Evolutionary conservation across 37 sponge, comb jelly and placozoan species (phyloP).

Genomic region (Chondrilla cf. caribensis): DNA sequence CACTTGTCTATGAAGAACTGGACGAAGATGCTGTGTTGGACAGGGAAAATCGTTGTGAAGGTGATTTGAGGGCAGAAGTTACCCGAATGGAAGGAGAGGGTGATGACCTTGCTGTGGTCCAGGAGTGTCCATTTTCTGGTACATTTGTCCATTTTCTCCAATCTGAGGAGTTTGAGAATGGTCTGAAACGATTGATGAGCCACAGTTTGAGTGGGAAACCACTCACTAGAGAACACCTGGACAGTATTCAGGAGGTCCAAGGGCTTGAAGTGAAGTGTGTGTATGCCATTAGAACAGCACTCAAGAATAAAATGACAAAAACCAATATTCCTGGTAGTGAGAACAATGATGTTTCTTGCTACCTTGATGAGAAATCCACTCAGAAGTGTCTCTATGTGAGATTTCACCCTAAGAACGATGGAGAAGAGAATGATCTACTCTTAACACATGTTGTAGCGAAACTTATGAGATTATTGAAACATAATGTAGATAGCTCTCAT

Average conservation of each 20-base stretch:
- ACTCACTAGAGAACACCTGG: not conserved
- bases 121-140: not conserved
- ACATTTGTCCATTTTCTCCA: not conserved
- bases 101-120: not conserved
- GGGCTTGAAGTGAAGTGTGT: slow-evolving; percentile 9
- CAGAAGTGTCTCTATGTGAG: not conserved
- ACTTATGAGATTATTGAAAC: not conserved
- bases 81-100: not conserved
- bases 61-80: slow-evolving; percentile 1
- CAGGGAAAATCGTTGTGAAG: slow-evolving; percentile 27
- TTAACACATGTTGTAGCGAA: not conserved
- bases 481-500: not conserved
- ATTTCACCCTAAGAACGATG: not conserved
- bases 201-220: not conserved
- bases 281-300: not conserved
- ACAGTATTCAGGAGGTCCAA: not conserved
- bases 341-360: not conserved
- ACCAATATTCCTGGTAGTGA: not conserved
- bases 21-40: not conserved
- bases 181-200: not conserved
- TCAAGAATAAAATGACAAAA: not conserved
- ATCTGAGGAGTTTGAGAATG: slow-evolving; percentile 15
- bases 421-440: not conserved
- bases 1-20: slow-evolving; percentile 36
- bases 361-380: not conserved